Evolutionary conservation across 2,797 vertebrate genomes (phyloP), one percentile per base, ranked within the genome.

Genomic region (Epinephelus malabaricus): DNA sequence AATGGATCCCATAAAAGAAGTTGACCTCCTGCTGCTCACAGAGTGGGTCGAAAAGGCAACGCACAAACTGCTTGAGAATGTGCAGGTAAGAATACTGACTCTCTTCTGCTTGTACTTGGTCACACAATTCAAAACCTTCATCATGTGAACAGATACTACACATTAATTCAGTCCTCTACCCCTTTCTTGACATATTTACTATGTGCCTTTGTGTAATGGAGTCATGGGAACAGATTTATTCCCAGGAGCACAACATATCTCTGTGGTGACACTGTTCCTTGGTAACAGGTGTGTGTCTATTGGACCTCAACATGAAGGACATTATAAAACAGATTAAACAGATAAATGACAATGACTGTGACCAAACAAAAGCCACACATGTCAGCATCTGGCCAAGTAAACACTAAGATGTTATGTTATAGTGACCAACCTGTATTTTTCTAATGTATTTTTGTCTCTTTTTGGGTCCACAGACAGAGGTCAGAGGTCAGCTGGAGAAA

Each of bases 51-150:
- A 6, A 14, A 79, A 75, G 10, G 82, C 90, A 49, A 66, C 70
- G 17, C 3, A 27, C 5, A 91, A 86, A 50, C 56, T 93, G 6
- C 55, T 87, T 0, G 1, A 58, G 18, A 34, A 8, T 15, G 60
- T 91, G 21, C 11, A 85, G 92, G 94, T 95, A 73, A 62, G 75
- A 46, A 61, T 7, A 8, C 2, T 7, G 34, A 34, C 34, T 34
- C 34, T 34, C 34, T 34, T 34, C 34, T 34, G 34, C 34, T 14
- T n/a, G 4, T 60, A 13, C 5, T 34, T 30, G 23, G 23, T 25
- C 1, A 3, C 1, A 18, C 6, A 19, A 18, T 27, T 55, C 3
- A n/a, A 38, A 58, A 2, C 23, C 7, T 2, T 45, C n/a, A 21
- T 9, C 59, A 6, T n/a, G 19, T 59, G 38, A 40, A 58, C 18